Evolutionary conservation across 2,888 invertebrate species (phyloP).

Genomic region (Trypoxylon attenuatum): DNA sequence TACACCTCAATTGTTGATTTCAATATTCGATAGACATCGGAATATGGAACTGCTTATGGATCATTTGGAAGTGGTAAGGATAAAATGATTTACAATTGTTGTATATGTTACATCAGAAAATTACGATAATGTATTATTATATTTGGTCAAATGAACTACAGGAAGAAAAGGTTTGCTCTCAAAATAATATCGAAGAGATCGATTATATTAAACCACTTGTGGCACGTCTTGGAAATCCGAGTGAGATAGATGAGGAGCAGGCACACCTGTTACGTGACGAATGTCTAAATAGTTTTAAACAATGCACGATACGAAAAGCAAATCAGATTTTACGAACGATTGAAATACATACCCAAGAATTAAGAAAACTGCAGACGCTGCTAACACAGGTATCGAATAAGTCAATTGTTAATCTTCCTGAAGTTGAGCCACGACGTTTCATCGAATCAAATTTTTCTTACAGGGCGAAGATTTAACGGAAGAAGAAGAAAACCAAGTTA

Average conservation of each 20-base stretch:
- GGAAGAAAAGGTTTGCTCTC: constrained; percentile 61
- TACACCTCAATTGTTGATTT: constrained; percentile 75
- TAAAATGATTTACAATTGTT: background rate
- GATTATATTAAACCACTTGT: constrained; percentile 82
- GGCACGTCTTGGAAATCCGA: constrained; percentile 77
- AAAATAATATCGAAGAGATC: constrained; percentile 78
- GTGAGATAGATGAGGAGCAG: constrained; percentile 73
- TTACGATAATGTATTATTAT: background rate
- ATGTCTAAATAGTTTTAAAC: constrained; percentile 83
- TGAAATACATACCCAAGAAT: constrained; percentile 77
- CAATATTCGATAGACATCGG: constrained; percentile 77
- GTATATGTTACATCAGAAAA: background rate
- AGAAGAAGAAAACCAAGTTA: constrained; percentile 79
- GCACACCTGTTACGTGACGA: constrained; percentile 76
- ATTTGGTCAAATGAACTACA: constrained; percentile 26
- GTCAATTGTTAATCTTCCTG: background rate
- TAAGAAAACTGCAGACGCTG: constrained; percentile 78
- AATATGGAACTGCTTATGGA: constrained; percentile 65
- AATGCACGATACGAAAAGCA: constrained; percentile 79
- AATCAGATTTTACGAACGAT: constrained; percentile 81
- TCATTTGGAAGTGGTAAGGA: constrained; percentile 43
- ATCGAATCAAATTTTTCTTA: constrained; percentile 6
- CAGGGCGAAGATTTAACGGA: constrained; percentile 75
- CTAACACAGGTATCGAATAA: constrained; percentile 75
- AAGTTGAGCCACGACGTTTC: background rate